These are phyloP conservation scores for Dryomyza anilis DNA, from an alignment of 2,888 invertebrate genomes.

Conservation along the genomic window DNA sequence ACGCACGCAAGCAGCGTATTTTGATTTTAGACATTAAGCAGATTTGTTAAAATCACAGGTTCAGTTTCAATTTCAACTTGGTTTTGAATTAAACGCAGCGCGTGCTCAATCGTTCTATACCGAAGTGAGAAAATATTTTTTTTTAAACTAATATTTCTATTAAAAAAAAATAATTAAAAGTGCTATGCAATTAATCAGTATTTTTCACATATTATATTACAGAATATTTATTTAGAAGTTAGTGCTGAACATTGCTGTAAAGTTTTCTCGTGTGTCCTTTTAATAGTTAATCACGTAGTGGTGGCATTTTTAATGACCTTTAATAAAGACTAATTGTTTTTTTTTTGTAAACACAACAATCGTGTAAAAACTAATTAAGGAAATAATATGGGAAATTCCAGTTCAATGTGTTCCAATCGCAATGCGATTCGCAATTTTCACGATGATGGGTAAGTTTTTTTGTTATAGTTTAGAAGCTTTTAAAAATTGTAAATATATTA, in stretches of 20 bases:
- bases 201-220: no score
- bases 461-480: no score
- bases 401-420: constrained; percentile 57
- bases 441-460: constrained; percentile 56
- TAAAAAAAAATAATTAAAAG: neutral
- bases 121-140: neutral
- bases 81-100: constrained; percentile 3
- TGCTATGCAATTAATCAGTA: neutral
- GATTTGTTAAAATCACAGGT: neutral
- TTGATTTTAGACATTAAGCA: neutral
- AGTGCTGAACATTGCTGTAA: neutral
- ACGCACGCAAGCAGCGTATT: neutral
- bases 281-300: neutral
- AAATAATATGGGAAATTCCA: constrained; percentile 55
- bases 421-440: constrained; percentile 50
- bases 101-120: neutral
- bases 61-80: neutral
- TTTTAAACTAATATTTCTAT: neutral
- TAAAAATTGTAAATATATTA: no score
- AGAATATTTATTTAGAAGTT: neutral
- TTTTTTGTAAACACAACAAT: neutral
- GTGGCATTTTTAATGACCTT: neutral
- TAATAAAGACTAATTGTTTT: neutral
- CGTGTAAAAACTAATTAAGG: constrained; percentile 10
- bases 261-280: neutral